phyloP scores from a whole-genome alignment of 2,888 invertebrate genomes.

The Patella ulyssiponensis region DNA sequence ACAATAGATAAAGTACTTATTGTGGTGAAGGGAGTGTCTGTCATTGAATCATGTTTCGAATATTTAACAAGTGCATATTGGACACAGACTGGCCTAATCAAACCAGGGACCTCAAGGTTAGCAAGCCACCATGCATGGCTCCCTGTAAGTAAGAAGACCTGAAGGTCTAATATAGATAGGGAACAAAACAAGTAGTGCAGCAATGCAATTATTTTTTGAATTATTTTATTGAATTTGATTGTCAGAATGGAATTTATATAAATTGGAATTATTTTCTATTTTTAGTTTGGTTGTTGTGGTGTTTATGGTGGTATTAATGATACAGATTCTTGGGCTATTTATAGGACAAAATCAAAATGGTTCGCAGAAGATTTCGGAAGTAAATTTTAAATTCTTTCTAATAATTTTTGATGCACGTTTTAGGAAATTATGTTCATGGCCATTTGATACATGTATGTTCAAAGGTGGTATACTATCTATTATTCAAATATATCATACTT shows the following conservation, averaged over 20 bases:
- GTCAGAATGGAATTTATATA: no score
- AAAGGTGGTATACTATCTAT: neutral
- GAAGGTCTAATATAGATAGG: no score
- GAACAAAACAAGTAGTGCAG: no score
- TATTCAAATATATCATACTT: neutral
- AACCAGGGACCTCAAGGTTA: no score
- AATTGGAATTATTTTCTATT: neutral
- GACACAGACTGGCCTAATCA: no score
- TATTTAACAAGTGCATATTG: no score
- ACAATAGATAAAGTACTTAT: neutral
- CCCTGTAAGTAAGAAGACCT: no score
- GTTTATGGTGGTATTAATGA: conserved; percentile 52
- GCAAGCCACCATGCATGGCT: no score
- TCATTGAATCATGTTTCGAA: neutral
- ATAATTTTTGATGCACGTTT: neutral
- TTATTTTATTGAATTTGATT: no score
- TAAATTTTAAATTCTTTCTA: conserved; percentile 37
- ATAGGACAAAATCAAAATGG: conserved; percentile 52
- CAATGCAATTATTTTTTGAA: no score
- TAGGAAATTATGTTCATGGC: neutral
- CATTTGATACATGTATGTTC: neutral
- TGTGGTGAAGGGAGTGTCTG: neutral
- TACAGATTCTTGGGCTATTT: conserved; percentile 57
- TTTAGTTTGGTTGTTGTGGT: conserved; percentile 62
- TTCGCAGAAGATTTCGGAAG: conserved; percentile 39